Evolutionary conservation across 1,140 invertebrate species (phyloP), one percentile per base, ranked within the genome.

Genomic region (Nymphalis io): DNA sequence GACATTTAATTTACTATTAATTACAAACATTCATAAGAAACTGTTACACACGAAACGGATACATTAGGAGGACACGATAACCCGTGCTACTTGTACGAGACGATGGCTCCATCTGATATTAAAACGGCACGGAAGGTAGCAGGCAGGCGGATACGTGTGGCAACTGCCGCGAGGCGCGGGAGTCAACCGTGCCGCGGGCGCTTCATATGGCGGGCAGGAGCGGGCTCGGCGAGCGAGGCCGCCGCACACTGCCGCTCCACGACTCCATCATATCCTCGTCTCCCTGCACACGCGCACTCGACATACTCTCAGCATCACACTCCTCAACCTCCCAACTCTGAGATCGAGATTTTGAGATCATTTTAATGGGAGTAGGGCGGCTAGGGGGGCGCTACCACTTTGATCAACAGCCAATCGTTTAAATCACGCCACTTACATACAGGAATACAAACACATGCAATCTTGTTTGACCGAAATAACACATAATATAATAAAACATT

Each of bases 221-320:
- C 68, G 87, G 87, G 82, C 86, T 88, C 65, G 87, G 87, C 57
- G 89, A 88, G 38, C 85, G 82, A 76, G 86, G 76, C 64, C 86
- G 85, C 62, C 87, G 87, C 80, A 82, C 77, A 72, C 83, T 77
- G 78, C 82, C 76, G 81, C 81, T 80, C 86, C 86, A 88, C 74
- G 80, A 66, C 86, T 91, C 87, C 87, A 91, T 91, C 89, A 91
- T 89, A 91, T 91, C 87, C 87, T 89, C 88, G 89, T 91, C 88
- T 91, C 89, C 88, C 89, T 91, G 89, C 84, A 89, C 89, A 91
- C 86, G 87, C 74, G 86, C 82, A 91, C 89, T 91, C 87, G 89
- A 91, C 87, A 91, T 91, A 91, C 89, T 91, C 89, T 91, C 89
- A 85, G 83, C 87, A 75, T 88, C 87, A 91, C 84, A 88, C 81